phyloP scores from a whole-genome alignment of 2,113 vertebrate species.

The Alosa alosa region DNA sequence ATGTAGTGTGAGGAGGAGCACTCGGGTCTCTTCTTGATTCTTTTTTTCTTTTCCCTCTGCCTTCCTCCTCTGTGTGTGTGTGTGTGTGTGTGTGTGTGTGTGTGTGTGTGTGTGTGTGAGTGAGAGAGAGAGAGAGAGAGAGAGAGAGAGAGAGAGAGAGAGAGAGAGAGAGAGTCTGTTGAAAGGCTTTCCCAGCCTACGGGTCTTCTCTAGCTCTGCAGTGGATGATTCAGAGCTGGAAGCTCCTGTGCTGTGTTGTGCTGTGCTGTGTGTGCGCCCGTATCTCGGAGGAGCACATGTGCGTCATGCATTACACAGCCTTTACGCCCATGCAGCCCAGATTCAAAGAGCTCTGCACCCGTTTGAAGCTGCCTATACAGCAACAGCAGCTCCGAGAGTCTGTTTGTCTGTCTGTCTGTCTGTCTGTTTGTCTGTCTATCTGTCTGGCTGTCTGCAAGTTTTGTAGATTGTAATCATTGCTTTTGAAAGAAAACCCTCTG shows the following conservation, averaged over 20 bases:
- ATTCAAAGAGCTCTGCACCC: not conserved
- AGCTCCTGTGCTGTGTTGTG: not conserved
- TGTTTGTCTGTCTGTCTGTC: not conserved
- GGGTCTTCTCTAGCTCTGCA: not conserved
- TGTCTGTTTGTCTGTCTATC: not conserved
- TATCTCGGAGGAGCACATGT: not conserved
- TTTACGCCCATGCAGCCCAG: slow-evolving; percentile 1
- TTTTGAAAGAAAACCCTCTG: not conserved
- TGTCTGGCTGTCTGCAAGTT: not conserved
- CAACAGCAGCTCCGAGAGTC: not conserved
- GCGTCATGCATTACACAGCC: slow-evolving; percentile 14
- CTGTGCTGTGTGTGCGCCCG: not conserved
- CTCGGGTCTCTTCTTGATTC: too few relatives aligned
- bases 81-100: too few relatives aligned
- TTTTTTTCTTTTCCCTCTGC: not conserved
- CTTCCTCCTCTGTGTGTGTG: not conserved
- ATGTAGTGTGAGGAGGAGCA: not conserved
- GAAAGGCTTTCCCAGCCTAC: not conserved
- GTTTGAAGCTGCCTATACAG: not conserved
- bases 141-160: not conserved
- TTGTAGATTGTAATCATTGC: not conserved
- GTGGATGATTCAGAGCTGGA: not conserved
- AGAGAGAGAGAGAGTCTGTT: not conserved
- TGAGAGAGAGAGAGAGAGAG: too few relatives aligned
- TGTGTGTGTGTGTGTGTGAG: not conserved